These are phyloP conservation scores for Phorcus lineatus DNA, from an alignment of 2,888 invertebrate genomes.

Conservation along the genomic window DNA sequence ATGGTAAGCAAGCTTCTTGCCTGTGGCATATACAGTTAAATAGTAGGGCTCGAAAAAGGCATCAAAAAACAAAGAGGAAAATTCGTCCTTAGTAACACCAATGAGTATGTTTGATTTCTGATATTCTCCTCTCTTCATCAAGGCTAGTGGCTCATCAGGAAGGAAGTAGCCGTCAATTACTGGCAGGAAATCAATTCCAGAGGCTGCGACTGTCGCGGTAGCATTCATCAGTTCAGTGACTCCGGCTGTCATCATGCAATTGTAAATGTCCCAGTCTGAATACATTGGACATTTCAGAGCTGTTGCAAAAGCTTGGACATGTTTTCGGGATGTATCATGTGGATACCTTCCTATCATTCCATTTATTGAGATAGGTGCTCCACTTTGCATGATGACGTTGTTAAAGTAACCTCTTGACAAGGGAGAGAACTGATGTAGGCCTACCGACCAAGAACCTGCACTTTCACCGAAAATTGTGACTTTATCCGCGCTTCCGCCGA, in stretches of 20 bases:
- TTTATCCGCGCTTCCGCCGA: conserved; percentile 56
- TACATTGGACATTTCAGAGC: conserved; percentile 38
- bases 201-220: too few relatives aligned
- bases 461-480: conserved; percentile 65
- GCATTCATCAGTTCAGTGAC: neutral
- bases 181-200: conserved; percentile 81
- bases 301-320: conserved; percentile 76
- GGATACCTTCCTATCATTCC: too few relatives aligned
- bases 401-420: conserved; percentile 47
- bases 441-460: conserved; percentile 53
- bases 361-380: conserved; percentile 37
- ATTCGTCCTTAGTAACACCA: conserved; percentile 94
- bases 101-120: conserved; percentile 88
- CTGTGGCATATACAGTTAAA: neutral
- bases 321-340: too few relatives aligned
- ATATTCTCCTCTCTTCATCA: conserved; percentile 88
- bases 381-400: conserved; percentile 60
- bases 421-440: conserved; percentile 58
- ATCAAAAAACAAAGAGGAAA: neutral
- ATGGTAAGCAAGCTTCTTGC: too few relatives aligned
- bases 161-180: conserved; percentile 92
- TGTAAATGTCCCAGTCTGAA: conserved; percentile 29
- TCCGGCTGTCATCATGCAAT: conserved; percentile 37
- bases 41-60: too few relatives aligned
- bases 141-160: conserved; percentile 89